These are phyloP conservation scores for Fregetta grallaria DNA, from an alignment of 2,113 vertebrate species.

Conservation along the genomic window DNA sequence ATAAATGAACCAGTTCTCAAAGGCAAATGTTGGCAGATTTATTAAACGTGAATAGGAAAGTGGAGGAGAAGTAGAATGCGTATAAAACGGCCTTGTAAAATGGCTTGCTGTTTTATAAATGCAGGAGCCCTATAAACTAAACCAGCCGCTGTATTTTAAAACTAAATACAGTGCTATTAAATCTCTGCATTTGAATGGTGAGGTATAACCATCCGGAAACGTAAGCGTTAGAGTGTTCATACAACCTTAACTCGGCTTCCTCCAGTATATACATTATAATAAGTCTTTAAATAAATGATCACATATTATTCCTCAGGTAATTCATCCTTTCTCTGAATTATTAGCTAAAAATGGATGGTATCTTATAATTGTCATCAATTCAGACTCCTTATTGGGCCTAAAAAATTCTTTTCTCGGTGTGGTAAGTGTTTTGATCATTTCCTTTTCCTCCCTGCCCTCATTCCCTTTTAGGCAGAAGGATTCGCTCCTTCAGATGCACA, in stretches of 20 bases:
- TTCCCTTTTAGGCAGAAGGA: neutral
- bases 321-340: conserved; percentile 41
- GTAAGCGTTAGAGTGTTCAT: neutral
- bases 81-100: neutral
- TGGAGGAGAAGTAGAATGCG: neutral
- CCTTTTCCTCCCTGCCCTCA: conserved; percentile 3
- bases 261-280: neutral
- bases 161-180: neutral
- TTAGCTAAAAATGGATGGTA: conserved; percentile 36
- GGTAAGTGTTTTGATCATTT: conserved; percentile 37
- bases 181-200: neutral
- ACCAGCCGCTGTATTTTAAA: neutral
- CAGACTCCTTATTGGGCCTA: neutral
- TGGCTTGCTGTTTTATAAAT: neutral
- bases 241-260: neutral
- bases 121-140: neutral
- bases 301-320: conserved; percentile 53
- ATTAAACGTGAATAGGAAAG: neutral
- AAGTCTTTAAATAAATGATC: conserved; percentile 55
- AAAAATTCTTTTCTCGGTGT: neutral
- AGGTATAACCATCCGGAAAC: neutral
- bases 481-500: neutral
- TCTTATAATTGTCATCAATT: conserved; percentile 43
- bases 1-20: neutral
- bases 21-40: conserved; percentile 19